A percentile compares a stretch with the other conserved stretches of the same genome.
Conservation (phyloP, 2,113 vertebrate species). For the Eleginops maclovinus region DNA sequence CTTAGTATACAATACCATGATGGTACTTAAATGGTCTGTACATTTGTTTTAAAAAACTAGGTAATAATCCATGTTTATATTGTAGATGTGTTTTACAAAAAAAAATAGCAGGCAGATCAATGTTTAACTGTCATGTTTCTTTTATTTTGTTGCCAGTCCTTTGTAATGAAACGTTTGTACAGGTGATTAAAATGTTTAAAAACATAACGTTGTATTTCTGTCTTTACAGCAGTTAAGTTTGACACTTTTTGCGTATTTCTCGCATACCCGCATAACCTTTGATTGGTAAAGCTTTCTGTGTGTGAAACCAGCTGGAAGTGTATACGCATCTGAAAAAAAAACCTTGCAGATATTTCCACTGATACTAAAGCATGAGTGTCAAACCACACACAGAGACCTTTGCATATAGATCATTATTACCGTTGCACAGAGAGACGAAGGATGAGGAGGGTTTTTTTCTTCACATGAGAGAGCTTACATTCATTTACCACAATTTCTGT, state of each 20-base stretch:
- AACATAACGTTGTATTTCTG: conserved; percentile 25
- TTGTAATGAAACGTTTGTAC: conserved; percentile 69
- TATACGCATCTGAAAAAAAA: conserved; percentile 17
- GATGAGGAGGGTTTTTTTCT: conserved; percentile 22
- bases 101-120: conserved; percentile 39
- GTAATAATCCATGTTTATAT: conserved; percentile 74
- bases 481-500: conserved; percentile 42
- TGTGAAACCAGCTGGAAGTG: not conserved
- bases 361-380: conserved; percentile 5
- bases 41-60: conserved; percentile 72
- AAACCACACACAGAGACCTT: conserved; percentile 48
- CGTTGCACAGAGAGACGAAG: conserved; percentile 4
- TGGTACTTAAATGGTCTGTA: conserved; percentile 78
- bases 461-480: conserved; percentile 37
- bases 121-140: conserved; percentile 40
- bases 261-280: too few species aligned
- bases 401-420: not conserved
- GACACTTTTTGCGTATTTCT: not conserved
- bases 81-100: conserved; percentile 78
- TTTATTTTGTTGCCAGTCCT: conserved; percentile 46
- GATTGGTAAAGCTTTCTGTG: not conserved
- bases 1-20: conserved; percentile 45
- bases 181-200: conserved; percentile 74
- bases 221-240: not conserved
- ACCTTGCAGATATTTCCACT: conserved; percentile 46